Base-by-base conservation (phyloP, 2,797 vertebrate genomes). In the Melanotaenia maccullochi region DNA sequence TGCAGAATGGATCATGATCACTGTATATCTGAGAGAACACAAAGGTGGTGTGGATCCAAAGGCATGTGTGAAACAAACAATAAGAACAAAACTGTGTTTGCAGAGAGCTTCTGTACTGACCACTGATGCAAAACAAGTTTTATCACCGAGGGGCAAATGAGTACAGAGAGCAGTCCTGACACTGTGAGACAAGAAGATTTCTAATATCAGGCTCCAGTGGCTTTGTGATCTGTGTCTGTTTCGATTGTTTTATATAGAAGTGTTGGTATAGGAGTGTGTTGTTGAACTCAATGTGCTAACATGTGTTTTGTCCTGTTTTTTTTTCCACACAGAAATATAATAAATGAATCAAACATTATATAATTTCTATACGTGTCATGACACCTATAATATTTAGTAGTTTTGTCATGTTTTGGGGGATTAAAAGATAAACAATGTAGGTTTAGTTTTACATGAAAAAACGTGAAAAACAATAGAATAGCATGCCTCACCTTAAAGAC, bases 201-300 rank as follows among this genome's bases (percentile, higher is more conserved):
- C 38, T 65, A 70, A 78, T 61, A 74, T 76, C 68, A 69, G 47
- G 32, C 69, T 69, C 32, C 61, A 57, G 12, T 52, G 20, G 51
- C 11, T 69, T 61, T 60, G 30, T 66, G 36, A 70, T 47, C 7
- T 2, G 1, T 40, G 3, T 49, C 40, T 68, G 14, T 44, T 64
- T 40, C 60, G 0, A 61, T n/a, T 22, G 51, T 54, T 79, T 58
- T 51, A 63, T 28, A 3, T 32, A 2, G 14, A 30, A 4, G 38
- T 2, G 1, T 8, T 42, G 6, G 30, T 33, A 38, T 38, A 44
- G 13, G 5, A 36, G 9, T 32, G 14, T 25, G 0, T 1, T 47
- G 32, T 4, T 59, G 12, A 57, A 38, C 2, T 28, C 4, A 0
- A 30, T 47, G 20, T 8, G 8, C 7, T 20, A 44, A 20, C 16